Conservation (phyloP, 2,888 invertebrate genomes). For the Drosophila neotestacea region DNA sequence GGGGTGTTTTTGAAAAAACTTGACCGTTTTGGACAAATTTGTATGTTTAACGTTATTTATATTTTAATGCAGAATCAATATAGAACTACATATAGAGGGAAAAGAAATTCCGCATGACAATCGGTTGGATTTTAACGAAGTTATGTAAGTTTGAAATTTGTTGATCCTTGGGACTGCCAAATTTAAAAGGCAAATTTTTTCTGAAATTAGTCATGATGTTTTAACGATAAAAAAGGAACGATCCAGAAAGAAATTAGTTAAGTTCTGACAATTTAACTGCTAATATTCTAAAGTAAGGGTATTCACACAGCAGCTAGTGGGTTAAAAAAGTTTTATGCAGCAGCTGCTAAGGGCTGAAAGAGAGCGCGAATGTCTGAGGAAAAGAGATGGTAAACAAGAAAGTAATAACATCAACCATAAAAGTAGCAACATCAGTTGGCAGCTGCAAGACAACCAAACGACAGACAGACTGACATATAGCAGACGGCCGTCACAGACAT, state of each 20-base stretch:
- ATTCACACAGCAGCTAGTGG: neutral
- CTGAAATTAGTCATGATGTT: too few species aligned
- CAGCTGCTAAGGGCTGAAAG: slow-evolving; percentile 43
- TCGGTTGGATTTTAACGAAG: neutral
- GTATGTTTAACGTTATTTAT: too few species aligned
- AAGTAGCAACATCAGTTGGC: slow-evolving; percentile 78
- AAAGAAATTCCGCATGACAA: neutral
- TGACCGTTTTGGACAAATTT: too few species aligned
- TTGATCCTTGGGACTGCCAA: too few species aligned
- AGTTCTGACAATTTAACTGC: too few species aligned
- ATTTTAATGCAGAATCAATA: neutral
- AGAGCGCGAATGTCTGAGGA: slow-evolving; percentile 11
- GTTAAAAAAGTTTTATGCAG: slow-evolving; percentile 42
- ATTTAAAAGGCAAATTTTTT: too few species aligned
- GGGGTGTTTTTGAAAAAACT: too few species aligned
- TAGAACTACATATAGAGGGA: too few species aligned
- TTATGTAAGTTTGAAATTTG: too few species aligned
- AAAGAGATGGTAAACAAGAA: slow-evolving; percentile 34
- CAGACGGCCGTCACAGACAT: slow-evolving; percentile 64
- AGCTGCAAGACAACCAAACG: slow-evolving; percentile 66
- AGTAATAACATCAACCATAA: slow-evolving; percentile 78
- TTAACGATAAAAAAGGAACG: too few species aligned
- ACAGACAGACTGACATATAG: slow-evolving; percentile 38
- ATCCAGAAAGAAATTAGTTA: too few species aligned
- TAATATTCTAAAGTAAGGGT: neutral